These are phyloP conservation scores for Oreortyx pictus DNA, from an alignment of 2,797 vertebrate genomes.

Conservation along the genomic window DNA sequence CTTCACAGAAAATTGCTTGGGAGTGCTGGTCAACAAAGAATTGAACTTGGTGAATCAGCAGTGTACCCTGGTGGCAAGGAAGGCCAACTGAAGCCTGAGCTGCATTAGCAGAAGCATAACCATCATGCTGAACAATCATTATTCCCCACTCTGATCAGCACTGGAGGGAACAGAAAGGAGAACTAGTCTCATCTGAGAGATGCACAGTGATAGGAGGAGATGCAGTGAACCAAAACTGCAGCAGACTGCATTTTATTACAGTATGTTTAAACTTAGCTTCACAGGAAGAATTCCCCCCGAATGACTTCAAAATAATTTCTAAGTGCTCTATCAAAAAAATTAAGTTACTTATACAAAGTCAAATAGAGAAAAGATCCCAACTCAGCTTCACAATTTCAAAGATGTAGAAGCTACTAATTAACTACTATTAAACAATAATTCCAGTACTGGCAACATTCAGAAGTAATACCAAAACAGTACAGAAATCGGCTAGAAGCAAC, in stretches of 20 bases:
- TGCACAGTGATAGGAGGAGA: neutral
- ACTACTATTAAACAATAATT: neutral
- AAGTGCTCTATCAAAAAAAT: neutral
- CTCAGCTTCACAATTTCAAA: neutral
- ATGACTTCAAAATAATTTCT: neutral
- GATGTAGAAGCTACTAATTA: neutral
- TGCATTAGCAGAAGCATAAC: neutral
- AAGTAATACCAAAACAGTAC: neutral
- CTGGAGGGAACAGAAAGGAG: rapidly evolving
- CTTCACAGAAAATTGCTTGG: neutral
- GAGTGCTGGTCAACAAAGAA: neutral
- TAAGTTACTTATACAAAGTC: neutral
- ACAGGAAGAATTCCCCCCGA: neutral
- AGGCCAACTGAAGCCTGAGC: neutral
- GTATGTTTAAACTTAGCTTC: neutral
- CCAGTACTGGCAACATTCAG: rapidly evolving
- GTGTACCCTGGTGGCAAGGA: neutral
- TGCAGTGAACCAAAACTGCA: neutral
- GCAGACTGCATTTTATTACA: neutral
- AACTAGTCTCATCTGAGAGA: neutral
- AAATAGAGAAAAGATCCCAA: neutral
- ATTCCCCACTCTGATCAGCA: neutral
- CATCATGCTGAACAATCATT: neutral
- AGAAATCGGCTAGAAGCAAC: neutral
- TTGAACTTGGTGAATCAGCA: no score